Conservation (phyloP, 1,140 invertebrate genomes). For the Trachymyrmex septentrionalis region DNA sequence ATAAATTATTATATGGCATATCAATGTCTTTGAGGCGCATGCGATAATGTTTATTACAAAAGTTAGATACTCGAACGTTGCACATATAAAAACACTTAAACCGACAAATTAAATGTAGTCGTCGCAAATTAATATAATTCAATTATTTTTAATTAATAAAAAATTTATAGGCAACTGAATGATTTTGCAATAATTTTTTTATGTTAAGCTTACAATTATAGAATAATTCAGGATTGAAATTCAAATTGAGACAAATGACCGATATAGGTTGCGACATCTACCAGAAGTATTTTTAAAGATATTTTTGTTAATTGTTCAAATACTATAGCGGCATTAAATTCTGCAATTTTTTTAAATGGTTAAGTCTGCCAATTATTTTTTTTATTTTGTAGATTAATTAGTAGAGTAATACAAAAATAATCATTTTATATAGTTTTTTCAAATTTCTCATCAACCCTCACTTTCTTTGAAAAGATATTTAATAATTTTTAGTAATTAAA, state of each 20-base stretch:
- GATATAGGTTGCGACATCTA: not conserved
- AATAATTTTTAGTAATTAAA: not conserved
- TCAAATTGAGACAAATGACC: not conserved
- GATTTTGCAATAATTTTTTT: not conserved
- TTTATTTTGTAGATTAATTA: not conserved
- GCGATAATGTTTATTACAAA: not conserved
- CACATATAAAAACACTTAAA: not conserved
- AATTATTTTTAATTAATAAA: conserved; percentile 1
- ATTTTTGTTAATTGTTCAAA: not conserved
- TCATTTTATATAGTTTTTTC: not conserved
- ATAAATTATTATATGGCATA: conserved; percentile 13
- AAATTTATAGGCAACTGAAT: not conserved
- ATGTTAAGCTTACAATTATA: not conserved
- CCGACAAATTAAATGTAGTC: not conserved
- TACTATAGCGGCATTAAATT: conserved; percentile 4
- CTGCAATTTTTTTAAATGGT: not conserved
- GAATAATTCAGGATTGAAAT: not conserved
- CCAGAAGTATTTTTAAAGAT: not conserved
- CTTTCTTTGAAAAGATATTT: not conserved
- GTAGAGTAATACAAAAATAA: conserved; percentile 29
- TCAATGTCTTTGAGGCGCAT: not conserved
- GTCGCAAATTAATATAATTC: not conserved
- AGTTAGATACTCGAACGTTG: not conserved
- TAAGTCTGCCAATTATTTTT: not conserved
- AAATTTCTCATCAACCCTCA: not conserved